These are phyloP conservation scores for Actinostola sp. DNA, from an alignment of 92 coral and sea anemone genomes.

Conservation along the genomic window DNA sequence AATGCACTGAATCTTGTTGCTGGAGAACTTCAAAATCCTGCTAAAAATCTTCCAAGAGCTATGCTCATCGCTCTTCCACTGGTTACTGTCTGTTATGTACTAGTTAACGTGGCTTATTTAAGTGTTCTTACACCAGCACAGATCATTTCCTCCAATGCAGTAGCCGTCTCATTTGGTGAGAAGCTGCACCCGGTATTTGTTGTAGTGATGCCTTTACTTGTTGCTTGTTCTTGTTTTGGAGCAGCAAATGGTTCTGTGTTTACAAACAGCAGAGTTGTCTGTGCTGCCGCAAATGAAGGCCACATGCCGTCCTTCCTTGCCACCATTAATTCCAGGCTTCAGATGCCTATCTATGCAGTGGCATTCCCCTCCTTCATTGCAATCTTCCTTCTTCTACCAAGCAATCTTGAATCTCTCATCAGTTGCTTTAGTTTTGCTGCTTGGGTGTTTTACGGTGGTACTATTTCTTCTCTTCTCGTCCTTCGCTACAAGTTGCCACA, in stretches of 20 bases:
- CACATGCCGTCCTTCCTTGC: slow-evolving; percentile 83
- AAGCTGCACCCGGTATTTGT: slow-evolving; percentile 65
- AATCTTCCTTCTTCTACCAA: slow-evolving; percentile 72
- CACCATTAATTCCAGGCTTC: slow-evolving; percentile 45
- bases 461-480: slow-evolving; percentile 65
- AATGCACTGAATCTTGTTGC: slow-evolving; percentile 80
- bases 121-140: slow-evolving; percentile 77
- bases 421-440: slow-evolving; percentile 84
- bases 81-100: slow-evolving; percentile 77
- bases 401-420: slow-evolving; percentile 68
- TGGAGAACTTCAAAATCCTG: slow-evolving; percentile 79
- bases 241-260: slow-evolving; percentile 88
- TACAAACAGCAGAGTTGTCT: slow-evolving; percentile 83
- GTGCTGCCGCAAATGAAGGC: slow-evolving; percentile 82
- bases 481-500: slow-evolving; percentile 70
- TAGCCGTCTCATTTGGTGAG: slow-evolving; percentile 78
- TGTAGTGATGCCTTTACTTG: slow-evolving; percentile 73
- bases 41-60: slow-evolving; percentile 72
- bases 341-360: slow-evolving; percentile 85
- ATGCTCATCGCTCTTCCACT: slow-evolving; percentile 74
- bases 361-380: slow-evolving; percentile 89
- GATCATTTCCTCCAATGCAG: slow-evolving; percentile 71
- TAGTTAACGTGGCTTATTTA: slow-evolving; percentile 74
- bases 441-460: slow-evolving; percentile 80
- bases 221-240: slow-evolving; percentile 89